A percentile compares a stretch with the other conserved stretches of the same genome.
These are phyloP conservation scores for Argyrosomus japonicus DNA, from an alignment of 2,113 vertebrate genomes.

Conservation along the genomic window DNA sequence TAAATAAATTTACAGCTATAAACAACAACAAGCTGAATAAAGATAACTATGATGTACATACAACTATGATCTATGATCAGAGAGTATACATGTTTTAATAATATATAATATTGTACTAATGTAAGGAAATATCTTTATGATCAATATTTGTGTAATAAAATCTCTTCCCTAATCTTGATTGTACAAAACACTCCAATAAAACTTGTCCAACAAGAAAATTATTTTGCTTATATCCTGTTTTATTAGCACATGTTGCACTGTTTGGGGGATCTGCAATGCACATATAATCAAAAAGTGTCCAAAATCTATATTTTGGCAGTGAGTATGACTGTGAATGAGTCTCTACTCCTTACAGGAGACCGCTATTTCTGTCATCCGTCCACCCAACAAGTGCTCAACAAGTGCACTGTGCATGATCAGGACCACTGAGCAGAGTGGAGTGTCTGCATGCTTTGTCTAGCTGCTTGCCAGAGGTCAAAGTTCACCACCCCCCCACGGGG, in stretches of 20 bases:
- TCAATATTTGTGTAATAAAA: no score
- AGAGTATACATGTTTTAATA: background rate
- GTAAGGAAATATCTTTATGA: no score
- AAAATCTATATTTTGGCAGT: background rate
- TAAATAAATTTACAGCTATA: no score
- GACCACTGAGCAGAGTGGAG: slow-evolving; percentile 2
- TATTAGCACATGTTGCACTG: no score
- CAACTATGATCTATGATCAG: no score
- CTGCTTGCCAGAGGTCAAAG: slow-evolving; percentile 64
- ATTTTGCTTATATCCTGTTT: background rate
- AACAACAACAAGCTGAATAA: no score
- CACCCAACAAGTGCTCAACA: slow-evolving; percentile 36
- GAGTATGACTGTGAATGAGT: background rate
- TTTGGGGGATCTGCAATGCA: background rate
- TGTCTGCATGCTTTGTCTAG: slow-evolving; percentile 65
- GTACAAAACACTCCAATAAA: background rate
- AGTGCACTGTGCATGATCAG: slow-evolving; percentile 20
- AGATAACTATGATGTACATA: no score
- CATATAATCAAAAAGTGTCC: background rate
- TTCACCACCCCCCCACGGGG: slow-evolving; percentile 37
- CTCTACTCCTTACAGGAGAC: background rate
- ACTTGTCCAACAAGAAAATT: background rate
- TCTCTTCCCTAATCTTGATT: no score
- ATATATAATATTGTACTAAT: background rate
- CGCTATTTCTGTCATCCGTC: background rate